Conservation (phyloP, 2,113 vertebrate genomes). For the Stomatorhinus ivindoensis region DNA sequence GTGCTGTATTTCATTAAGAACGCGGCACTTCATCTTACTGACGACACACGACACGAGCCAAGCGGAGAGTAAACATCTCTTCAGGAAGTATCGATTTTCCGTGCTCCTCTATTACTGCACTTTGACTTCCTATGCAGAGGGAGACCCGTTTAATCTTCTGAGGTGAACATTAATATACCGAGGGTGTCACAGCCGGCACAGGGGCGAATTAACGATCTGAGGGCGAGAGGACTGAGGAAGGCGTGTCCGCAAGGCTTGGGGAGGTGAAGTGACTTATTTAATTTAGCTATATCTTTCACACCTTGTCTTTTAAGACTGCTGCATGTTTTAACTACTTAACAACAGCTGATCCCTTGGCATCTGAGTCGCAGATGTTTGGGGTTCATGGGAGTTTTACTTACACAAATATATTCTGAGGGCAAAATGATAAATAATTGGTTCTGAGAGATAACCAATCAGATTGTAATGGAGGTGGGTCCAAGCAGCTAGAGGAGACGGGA, state of each 20-base stretch:
- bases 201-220: background rate
- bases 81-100: background rate
- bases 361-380: background rate
- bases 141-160: background rate
- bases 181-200: background rate
- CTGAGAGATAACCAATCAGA: background rate
- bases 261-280: background rate
- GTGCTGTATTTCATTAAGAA: background rate
- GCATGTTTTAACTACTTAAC: background rate
- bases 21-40: background rate
- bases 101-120: background rate
- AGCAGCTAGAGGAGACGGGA: background rate
- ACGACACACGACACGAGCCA: background rate
- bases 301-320: background rate
- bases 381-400: background rate
- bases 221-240: background rate
- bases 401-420: background rate
- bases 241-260: background rate
- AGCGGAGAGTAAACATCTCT: constrained; percentile 3
- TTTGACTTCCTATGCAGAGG: background rate
- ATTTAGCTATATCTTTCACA: background rate
- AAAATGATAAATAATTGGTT: background rate
- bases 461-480: background rate
- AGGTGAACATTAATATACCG: background rate
- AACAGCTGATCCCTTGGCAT: background rate